Conservation (phyloP, 2,113 vertebrate species). For the Passer domesticus region DNA sequence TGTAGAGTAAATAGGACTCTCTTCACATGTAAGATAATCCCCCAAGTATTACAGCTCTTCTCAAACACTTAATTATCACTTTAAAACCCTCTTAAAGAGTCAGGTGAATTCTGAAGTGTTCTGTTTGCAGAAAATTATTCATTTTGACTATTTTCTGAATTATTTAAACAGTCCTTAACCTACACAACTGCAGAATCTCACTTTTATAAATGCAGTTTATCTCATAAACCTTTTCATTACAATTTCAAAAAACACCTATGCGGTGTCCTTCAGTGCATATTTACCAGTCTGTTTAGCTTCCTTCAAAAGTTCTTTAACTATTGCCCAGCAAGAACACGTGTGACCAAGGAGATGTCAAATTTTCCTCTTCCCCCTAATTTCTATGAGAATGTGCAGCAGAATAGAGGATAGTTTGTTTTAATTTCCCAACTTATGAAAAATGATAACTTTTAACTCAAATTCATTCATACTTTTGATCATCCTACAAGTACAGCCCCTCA, state of each 20-base stretch:
- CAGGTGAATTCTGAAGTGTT: constrained; percentile 35
- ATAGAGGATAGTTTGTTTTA: not conserved
- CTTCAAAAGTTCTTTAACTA: not conserved
- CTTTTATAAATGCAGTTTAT: not conserved
- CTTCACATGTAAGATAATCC: not conserved
- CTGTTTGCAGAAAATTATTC: constrained; percentile 30
- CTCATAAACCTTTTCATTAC: not conserved
- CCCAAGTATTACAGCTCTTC: not conserved
- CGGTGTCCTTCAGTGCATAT: not conserved
- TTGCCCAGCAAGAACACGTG: not conserved
- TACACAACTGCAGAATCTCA: not conserved
- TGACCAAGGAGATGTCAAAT: not conserved
- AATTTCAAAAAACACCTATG: not conserved
- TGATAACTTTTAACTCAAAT: not conserved
- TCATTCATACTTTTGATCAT: not conserved
- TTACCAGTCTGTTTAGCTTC: not conserved
- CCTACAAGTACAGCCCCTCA: not conserved
- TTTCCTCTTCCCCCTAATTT: not conserved
- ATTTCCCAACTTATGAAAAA: not conserved
- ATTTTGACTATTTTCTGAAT: constrained; percentile 40
- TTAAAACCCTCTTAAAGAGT: constrained; percentile 29
- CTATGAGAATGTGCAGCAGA: not conserved
- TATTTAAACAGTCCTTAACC: constrained; percentile 19
- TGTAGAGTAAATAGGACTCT: not conserved
- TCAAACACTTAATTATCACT: constrained; percentile 45